Conservation (phyloP, 2,797 vertebrate genomes). For the Pterois miles region DNA sequence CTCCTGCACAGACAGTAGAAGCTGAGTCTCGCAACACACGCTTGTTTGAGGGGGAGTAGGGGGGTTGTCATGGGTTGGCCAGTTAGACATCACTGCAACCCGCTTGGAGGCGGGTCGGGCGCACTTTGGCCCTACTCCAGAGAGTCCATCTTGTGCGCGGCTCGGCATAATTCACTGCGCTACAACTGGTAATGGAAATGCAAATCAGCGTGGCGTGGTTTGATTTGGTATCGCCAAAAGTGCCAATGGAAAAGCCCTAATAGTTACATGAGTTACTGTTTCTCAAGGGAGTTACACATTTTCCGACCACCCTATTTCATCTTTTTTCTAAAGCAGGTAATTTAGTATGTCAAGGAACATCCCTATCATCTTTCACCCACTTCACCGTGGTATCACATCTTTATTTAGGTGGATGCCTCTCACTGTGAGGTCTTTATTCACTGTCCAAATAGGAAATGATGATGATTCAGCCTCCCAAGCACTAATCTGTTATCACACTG, state of each 20-base stretch:
- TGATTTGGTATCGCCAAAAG: neutral
- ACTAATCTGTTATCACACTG: conserved; percentile 1
- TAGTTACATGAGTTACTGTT: neutral
- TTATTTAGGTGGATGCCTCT: neutral
- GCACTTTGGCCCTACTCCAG: neutral
- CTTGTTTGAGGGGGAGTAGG: no score
- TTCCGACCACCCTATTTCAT: neutral
- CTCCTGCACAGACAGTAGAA: no score
- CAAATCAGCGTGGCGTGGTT: neutral
- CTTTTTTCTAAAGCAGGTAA: conserved; percentile 2
- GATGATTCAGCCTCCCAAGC: neutral
- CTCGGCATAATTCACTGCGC: no score
- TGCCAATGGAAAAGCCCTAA: neutral
- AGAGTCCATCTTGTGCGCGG: neutral
- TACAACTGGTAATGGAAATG: neutral
- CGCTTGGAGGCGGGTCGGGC: no score
- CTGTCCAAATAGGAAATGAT: conserved; percentile 4
- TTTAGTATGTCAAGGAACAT: neutral
- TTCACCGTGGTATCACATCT: neutral
- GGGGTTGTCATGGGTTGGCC: no score
- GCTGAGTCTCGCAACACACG: neutral
- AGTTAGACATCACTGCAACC: fast-evolving
- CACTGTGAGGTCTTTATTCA: neutral
- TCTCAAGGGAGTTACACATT: neutral
- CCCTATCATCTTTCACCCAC: neutral